phyloP scores from a whole-genome alignment of 2,888 invertebrate species.

The Ophion obscuratus region DNA sequence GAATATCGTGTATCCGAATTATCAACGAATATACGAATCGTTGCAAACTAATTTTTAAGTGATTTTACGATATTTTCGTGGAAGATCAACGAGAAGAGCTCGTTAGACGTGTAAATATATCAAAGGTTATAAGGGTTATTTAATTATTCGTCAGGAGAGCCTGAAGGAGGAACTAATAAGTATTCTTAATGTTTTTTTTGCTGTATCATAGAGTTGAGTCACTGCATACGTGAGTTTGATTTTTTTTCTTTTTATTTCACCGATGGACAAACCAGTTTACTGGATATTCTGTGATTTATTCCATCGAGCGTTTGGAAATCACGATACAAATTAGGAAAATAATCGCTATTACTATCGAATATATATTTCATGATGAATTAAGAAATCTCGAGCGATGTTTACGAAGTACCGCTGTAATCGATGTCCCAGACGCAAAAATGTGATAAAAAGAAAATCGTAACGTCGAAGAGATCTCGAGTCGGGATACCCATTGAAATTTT shows the following conservation, averaged over 20 bases:
- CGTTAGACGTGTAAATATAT: slow-evolving; percentile 70
- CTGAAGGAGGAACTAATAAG: slow-evolving; percentile 6
- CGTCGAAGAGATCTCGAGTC: slow-evolving; percentile 7
- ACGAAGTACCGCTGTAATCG: slow-evolving; percentile 19
- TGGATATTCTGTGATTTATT: slow-evolving; percentile 34
- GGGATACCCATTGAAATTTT: slow-evolving; percentile 12
- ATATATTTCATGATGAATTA: neutral
- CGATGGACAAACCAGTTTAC: slow-evolving; percentile 14
- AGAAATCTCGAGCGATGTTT: slow-evolving; percentile 5
- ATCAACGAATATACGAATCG: slow-evolving; percentile 8
- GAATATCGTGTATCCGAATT: neutral
- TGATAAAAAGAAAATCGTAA: slow-evolving; percentile 47
- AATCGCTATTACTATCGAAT: slow-evolving; percentile 17
- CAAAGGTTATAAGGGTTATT: slow-evolving; percentile 16
- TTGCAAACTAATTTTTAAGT: neutral
- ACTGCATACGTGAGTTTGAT: no score
- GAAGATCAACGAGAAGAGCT: slow-evolving; percentile 70
- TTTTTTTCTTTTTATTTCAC: neutral
- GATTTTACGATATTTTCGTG: slow-evolving; percentile 59
- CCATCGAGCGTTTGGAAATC: slow-evolving; percentile 9
- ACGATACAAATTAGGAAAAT: neutral
- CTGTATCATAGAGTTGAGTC: no score
- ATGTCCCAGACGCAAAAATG: slow-evolving; percentile 34
- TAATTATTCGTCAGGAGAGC: neutral
- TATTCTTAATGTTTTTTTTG: slow-evolving; percentile 21